Base-by-base conservation (phyloP, 2,888 invertebrate species). In the Seira ritae region DNA sequence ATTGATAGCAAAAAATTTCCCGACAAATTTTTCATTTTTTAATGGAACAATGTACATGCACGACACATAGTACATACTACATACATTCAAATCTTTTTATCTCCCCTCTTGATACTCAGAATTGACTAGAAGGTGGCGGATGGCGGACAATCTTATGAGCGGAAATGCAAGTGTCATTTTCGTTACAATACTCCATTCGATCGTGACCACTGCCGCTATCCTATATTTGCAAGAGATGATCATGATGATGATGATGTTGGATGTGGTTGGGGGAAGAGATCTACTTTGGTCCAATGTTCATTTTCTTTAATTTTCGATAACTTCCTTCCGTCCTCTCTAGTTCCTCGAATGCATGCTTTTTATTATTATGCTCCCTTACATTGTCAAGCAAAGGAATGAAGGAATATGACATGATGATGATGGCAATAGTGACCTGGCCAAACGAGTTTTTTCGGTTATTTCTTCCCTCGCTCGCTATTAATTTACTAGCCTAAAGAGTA, bases 361-460 rank as follows among this genome's bases (percentile, higher is more conserved):
- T n/a, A n/a, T n/a, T n/a, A n/a, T n/a, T n/a, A n/a, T n/a, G n/a
- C n/a, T n/a, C n/a, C n/a, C n/a, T n/a, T n/a, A n/a, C n/a, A n/a
- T n/a, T 31, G 31, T 8, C 8, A 31, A 8, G 8, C 31, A 31
- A 31, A 31, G 8, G 31, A 31, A 31, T 31, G 31, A 31, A 31
- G 31, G 31, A 31, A 31, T n/a, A n/a, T n/a, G n/a, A n/a, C n/a
- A n/a, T n/a, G n/a, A n/a, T n/a, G n/a, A n/a, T n/a, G n/a, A n/a
- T 31, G 31, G 8, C 8, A 8, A 31, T 31, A 8, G 31, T 65
- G 66, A 75, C 65, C 71, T 84, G 72, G 62, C 72, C 80, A 84
- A 84, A 84, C 84, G 31, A 84, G 84, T 84, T 84, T 84, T 83
- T 84, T 84, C 84, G 84, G 84, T 76, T 66, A 65, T 74, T 66